phyloP scores from a whole-genome alignment of 2,113 vertebrate species.

The Pleuronectes platessa region DNA sequence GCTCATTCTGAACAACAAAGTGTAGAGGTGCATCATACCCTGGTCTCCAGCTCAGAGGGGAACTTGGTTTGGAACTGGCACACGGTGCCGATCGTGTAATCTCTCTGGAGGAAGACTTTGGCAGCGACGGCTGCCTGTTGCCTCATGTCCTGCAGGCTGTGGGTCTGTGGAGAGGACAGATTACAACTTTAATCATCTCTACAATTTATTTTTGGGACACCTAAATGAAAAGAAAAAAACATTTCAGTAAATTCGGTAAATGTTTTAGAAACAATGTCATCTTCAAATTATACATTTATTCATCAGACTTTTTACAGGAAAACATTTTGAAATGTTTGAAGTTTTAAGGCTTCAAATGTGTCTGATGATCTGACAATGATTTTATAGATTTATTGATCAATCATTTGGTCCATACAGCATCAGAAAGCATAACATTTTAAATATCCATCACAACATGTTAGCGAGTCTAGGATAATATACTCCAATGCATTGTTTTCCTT shows the following conservation, averaged over 20 bases:
- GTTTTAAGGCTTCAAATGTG: not conserved
- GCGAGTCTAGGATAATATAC: not conserved
- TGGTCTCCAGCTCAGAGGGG: slow-evolving; percentile 92
- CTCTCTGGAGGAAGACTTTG: slow-evolving; percentile 97
- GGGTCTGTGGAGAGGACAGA: slow-evolving; percentile 83
- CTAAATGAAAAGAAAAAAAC: not conserved
- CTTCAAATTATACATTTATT: too few relatives aligned
- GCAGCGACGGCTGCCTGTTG: slow-evolving; percentile 91
- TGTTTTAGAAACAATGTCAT: too few relatives aligned
- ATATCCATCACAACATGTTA: not conserved
- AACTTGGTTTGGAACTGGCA: slow-evolving; percentile 99
- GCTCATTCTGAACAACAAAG: not conserved
- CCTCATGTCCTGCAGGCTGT: slow-evolving; percentile 95
- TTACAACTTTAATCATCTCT: not conserved
- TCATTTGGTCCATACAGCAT: not conserved
- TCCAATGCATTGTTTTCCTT: too few relatives aligned
- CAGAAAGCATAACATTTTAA: not conserved
- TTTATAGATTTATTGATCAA: not conserved
- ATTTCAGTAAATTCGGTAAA: not conserved
- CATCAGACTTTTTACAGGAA: too few relatives aligned
- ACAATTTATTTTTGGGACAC: not conserved
- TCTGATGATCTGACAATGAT: not conserved
- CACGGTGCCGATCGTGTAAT: slow-evolving; percentile 94
- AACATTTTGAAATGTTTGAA: not conserved
- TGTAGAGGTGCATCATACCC: slow-evolving; percentile 81